Conservation (phyloP, 1,140 invertebrate genomes). For the Artemia franciscana region DNA sequence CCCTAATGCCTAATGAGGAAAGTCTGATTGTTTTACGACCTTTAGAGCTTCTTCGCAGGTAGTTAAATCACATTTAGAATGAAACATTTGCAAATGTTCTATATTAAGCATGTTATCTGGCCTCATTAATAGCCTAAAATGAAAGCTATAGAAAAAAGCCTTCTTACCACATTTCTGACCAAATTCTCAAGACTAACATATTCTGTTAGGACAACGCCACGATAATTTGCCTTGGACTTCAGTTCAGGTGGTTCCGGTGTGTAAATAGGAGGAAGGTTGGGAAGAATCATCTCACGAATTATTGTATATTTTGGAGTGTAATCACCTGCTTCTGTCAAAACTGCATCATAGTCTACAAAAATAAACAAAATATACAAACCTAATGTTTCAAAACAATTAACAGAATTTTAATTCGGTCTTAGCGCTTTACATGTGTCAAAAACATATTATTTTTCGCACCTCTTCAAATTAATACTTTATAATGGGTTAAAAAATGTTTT, state of each 20-base stretch:
- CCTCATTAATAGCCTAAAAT: no score
- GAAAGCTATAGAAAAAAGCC: no score
- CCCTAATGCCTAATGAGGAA: no score
- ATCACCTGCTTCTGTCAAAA: constrained; percentile 26
- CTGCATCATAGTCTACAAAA: constrained; percentile 24
- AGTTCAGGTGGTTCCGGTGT: constrained; percentile 16
- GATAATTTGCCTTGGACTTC: constrained; percentile 17
- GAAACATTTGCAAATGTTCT: neutral
- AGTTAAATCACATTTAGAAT: neutral
- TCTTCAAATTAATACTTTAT: no score
- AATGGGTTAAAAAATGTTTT: no score
- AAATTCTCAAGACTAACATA: constrained; percentile 14
- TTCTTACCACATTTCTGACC: neutral
- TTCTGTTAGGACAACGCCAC: constrained; percentile 14
- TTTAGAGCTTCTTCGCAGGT: no score
- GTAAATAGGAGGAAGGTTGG: neutral
- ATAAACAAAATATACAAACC: no score
- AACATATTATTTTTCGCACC: no score
- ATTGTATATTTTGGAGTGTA: constrained; percentile 23
- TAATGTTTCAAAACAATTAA: neutral
- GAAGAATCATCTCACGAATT: neutral
- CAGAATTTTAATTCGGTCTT: neutral
- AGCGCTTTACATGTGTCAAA: neutral
- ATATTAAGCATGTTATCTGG: no score
- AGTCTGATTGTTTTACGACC: no score